Percentiles rank a stretch among this genome's conserved stretches.
phyloP scores from a whole-genome alignment of 1,140 invertebrate genomes.

The Musca vetustissima region DNA sequence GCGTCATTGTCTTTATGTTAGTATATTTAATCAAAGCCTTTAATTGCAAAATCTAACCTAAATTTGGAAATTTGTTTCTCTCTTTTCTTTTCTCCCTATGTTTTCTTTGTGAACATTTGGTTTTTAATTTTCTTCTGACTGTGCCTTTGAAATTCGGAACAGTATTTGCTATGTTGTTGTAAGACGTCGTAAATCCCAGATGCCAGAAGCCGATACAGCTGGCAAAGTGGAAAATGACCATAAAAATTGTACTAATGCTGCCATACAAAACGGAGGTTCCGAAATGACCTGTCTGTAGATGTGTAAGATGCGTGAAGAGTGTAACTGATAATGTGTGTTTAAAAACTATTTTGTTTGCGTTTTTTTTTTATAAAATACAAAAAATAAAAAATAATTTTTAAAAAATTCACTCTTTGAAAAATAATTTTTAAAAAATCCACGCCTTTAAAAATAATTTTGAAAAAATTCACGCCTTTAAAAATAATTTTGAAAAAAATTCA shows the following conservation, averaged over 20 bases:
- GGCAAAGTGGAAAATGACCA: neutral
- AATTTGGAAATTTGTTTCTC: neutral
- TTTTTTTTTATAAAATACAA: neutral
- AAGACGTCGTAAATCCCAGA: slow-evolving; percentile 2
- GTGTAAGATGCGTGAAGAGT: neutral
- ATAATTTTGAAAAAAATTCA: too few species aligned
- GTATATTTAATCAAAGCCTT: slow-evolving; percentile 19
- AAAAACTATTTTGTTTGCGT: neutral
- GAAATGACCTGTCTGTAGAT: slow-evolving; percentile 16
- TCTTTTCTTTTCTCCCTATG: neutral
- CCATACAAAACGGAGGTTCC: neutral
- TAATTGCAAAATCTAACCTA: too few species aligned
- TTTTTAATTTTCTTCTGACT: too few species aligned
- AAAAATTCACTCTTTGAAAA: too few species aligned
- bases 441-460: too few species aligned
- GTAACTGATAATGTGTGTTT: neutral
- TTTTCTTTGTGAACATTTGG: too few species aligned
- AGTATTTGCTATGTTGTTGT: slow-evolving; percentile 15
- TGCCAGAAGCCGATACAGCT: neutral
- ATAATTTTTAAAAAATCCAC: too few species aligned
- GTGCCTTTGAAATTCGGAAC: too few species aligned
- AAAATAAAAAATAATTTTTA: too few species aligned
- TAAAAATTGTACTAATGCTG: neutral
- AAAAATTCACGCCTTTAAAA: too few species aligned
- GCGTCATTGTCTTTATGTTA: slow-evolving; percentile 52